A percentile compares a stretch with the other conserved stretches of the same genome.
Evolutionary conservation across 2,888 invertebrate species (phyloP).

Genomic region (Toxonevra muliebris): DNA sequence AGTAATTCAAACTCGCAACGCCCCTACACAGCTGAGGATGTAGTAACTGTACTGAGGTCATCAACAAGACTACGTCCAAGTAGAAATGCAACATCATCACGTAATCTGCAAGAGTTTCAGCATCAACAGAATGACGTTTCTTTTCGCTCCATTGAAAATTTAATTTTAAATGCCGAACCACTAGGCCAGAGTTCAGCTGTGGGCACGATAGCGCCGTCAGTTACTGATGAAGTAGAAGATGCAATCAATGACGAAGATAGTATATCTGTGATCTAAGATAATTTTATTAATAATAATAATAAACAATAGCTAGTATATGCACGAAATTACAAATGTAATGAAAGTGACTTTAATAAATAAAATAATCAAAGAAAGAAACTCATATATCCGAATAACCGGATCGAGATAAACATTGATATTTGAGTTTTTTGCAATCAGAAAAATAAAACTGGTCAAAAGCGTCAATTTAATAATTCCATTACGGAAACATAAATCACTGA

Average conservation of each 20-base stretch:
- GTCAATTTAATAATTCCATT: too few relatives aligned
- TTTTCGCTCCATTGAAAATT: conserved; percentile 29
- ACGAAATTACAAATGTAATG: too few relatives aligned
- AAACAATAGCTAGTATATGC: neutral
- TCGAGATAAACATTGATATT: too few relatives aligned
- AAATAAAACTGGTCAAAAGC: too few relatives aligned
- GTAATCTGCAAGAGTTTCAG: conserved; percentile 13
- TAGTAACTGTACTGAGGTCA: conserved; percentile 24
- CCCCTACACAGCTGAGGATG: conserved; percentile 27
- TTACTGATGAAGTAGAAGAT: neutral
- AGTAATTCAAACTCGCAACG: neutral
- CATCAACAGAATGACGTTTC: conserved; percentile 11
- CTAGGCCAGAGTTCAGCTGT: conserved; percentile 25
- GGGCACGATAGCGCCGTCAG: neutral
- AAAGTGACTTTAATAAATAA: too few relatives aligned
- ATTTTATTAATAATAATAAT: neutral
- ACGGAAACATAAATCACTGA: too few relatives aligned
- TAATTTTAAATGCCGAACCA: conserved; percentile 26
- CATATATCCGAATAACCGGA: too few relatives aligned
- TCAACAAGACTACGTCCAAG: conserved; percentile 6
- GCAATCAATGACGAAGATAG: conserved; percentile 20
- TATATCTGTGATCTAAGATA: conserved; percentile 31
- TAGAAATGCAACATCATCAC: conserved; percentile 7
- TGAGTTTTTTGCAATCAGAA: too few relatives aligned
- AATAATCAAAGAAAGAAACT: too few relatives aligned